Evolutionary conservation across 2,113 vertebrate genomes (phyloP), one percentile per base, ranked within the genome.

Genomic region (Scolopax mira): DNA sequence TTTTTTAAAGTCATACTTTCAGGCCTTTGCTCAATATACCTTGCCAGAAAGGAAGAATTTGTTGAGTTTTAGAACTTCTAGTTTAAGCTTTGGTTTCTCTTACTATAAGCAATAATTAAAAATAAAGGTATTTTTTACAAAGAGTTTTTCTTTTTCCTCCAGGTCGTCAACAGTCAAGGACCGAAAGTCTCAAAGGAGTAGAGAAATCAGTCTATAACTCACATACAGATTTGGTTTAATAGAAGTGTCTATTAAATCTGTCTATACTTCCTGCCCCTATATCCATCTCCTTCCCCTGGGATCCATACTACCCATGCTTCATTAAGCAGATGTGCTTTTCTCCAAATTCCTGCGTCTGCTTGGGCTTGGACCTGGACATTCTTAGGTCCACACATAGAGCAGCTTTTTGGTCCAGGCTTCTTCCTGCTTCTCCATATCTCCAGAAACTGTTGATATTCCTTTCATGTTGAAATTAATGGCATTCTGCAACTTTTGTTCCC

Each of bases 271-370:
- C 21, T 83, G 19, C 5, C 15, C 3, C 13, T 67, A 2, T 27
- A 55, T 48, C 28, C 23, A 35, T 9, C 19, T 18, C 2, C 25
- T 85, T 87, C 73, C 60, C 48, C 33, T 61, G 61, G 4, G 17
- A 75, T 1, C 4, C 4, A 0, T 48, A 44, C 9, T 49, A 27
- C 7, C 3, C 8, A 16, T 19, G 8, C 25, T 33, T 73, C 14
- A 37, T 62, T 62, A 21, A 77, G 10, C 24, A 62, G 7, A 15
- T 42, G 6, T 37, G 19, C 6, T 18, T 19, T 67, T 70, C 44
- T 62, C 15, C 25, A 72, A n/a, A 93, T 67, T 87, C 39, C 39
- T 87, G 21, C 17, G n/a, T 37, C 44, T 85, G 3, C 44, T 58
- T 75, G 28, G 35, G 22, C 9, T 65, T 37, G 21, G 14, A 71